A percentile compares a stretch with the other conserved stretches of the same genome.
phyloP scores from a whole-genome alignment of 2,113 vertebrate species.

The Pipra filicauda region DNA sequence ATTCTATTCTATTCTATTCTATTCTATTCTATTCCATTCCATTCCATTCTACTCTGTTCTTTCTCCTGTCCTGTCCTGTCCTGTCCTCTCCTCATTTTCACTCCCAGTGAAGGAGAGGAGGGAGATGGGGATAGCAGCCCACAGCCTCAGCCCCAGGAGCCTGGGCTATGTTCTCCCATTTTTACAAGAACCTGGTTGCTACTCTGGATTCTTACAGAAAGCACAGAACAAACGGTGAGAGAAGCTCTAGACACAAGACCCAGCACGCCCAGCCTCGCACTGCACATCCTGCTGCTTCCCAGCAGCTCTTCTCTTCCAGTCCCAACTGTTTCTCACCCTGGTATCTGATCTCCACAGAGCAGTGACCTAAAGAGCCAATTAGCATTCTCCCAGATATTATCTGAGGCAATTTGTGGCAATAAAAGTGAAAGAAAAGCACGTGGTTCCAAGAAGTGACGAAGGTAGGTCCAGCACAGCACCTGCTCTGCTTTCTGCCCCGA shows the following conservation, averaged over 20 bases:
- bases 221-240: rapidly evolving
- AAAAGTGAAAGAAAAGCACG: neutral
- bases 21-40: neutral
- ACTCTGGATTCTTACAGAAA: neutral
- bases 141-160: neutral
- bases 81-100: neutral
- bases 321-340: neutral
- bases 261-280: neutral
- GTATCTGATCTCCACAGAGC: neutral
- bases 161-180: neutral
- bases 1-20: too few species aligned
- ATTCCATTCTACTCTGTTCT: too few species aligned
- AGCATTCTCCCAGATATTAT: neutral
- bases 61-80: too few species aligned
- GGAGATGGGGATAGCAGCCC: neutral
- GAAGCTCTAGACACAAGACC: rapidly evolving
- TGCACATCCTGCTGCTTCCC: neutral
- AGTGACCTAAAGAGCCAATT: neutral
- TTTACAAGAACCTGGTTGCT: neutral
- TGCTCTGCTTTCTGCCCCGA: neutral
- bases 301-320: neutral
- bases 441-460: neutral
- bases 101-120: neutral
- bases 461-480: neutral
- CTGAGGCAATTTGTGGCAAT: rapidly evolving